phyloP scores from a whole-genome alignment of 2,797 vertebrate genomes.

The Phyllotis vaccarum region DNA sequence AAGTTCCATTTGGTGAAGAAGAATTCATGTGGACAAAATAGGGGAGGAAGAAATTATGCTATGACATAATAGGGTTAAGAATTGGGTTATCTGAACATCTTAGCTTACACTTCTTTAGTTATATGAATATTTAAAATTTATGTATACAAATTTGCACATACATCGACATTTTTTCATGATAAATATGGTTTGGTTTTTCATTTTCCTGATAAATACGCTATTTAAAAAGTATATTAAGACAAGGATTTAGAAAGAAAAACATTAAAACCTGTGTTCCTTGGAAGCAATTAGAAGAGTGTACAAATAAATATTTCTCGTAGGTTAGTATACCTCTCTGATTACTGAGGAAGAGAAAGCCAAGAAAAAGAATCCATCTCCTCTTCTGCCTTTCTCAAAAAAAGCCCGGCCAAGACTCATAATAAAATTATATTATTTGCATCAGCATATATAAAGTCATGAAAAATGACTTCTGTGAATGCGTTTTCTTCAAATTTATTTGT shows the following conservation, averaged over 20 bases:
- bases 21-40: neutral
- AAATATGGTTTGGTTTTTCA: neutral
- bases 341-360: neutral
- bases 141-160: neutral
- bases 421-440: neutral
- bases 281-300: neutral
- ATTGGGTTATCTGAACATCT: neutral
- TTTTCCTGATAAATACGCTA: conserved; percentile 30
- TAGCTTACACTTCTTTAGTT: neutral
- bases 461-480: neutral
- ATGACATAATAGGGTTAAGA: neutral
- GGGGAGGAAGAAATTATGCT: neutral
- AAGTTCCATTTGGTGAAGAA: neutral
- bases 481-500: neutral
- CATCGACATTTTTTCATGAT: neutral
- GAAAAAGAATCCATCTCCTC: neutral
- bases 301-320: neutral
- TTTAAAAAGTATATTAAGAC: conserved; percentile 17
- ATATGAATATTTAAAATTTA: neutral
- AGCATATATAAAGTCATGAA: neutral
- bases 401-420: neutral
- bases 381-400: neutral
- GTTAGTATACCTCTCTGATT: neutral
- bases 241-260: neutral
- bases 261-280: neutral